Evolutionary conservation across 2,797 vertebrate genomes (phyloP).

Genomic region (Enteromius treurensis): DNA sequence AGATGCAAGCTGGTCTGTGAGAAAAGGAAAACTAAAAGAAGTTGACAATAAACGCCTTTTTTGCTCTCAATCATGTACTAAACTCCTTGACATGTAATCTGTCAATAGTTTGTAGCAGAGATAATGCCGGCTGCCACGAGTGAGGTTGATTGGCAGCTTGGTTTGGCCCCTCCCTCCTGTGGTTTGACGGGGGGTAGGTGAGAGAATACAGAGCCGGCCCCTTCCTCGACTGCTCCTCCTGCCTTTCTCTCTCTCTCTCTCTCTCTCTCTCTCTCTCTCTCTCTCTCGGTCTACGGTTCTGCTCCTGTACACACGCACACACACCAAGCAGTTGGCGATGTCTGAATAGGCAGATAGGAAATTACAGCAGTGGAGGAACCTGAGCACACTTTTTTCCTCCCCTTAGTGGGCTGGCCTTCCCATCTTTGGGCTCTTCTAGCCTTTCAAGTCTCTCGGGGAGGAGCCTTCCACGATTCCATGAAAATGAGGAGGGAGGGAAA

Average conservation of each 20-base stretch:
- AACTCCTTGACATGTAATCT: constrained; percentile 90
- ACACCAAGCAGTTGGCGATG: constrained; percentile 83
- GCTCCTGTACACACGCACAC: constrained; percentile 71
- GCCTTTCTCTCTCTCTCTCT: constrained; percentile 62
- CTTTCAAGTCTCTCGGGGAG: constrained; percentile 82
- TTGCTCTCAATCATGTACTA: constrained; percentile 86
- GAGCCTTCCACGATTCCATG: constrained; percentile 79
- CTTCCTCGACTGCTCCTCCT: constrained; percentile 71
- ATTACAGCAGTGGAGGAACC: constrained; percentile 83
- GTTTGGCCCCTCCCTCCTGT: constrained; percentile 84
- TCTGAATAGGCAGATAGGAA: constrained; percentile 86
- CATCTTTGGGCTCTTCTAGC: constrained; percentile 83
- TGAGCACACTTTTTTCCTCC: constrained; percentile 81
- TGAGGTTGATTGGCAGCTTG: constrained; percentile 87
- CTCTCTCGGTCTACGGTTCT: constrained; percentile 65
- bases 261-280: constrained; percentile 60
- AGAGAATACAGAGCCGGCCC: constrained; percentile 82
- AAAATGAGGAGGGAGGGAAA: constrained; percentile 76
- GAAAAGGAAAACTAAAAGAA: constrained; percentile 75
- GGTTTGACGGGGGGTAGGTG: constrained; percentile 83
- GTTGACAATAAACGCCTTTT: constrained; percentile 73
- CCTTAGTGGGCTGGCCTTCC: constrained; percentile 84
- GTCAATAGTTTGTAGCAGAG: constrained; percentile 89
- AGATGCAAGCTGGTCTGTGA: constrained; percentile 74
- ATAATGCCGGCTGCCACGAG: constrained; percentile 89